A percentile compares a stretch with the other conserved stretches of the same genome.
Conservation (phyloP, 2,888 invertebrate species). For the Yponomeuta sedellus region DNA sequence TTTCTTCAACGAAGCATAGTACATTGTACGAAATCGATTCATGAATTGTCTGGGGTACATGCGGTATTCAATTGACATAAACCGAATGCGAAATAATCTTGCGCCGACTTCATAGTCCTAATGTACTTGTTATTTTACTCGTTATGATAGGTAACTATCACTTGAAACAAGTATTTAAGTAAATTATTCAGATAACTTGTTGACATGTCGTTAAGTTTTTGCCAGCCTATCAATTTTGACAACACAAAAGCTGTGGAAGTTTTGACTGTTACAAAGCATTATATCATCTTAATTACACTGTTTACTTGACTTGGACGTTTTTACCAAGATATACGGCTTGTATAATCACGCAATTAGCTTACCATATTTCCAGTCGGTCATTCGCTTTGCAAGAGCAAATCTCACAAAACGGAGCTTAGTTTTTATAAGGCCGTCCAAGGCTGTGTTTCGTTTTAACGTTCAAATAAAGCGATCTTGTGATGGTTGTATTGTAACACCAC, state of each 20-base stretch:
- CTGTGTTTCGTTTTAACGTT: not conserved
- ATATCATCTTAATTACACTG: no score
- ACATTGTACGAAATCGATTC: not conserved
- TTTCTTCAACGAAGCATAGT: not conserved
- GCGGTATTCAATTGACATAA: no score
- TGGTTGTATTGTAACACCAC: conserved; percentile 7
- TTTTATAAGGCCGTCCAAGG: not conserved
- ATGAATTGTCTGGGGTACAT: not conserved
- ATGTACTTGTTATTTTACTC: not conserved
- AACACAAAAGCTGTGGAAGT: not conserved
- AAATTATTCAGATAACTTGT: not conserved
- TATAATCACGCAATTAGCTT: no score
- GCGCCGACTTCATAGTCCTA: no score
- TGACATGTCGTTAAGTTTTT: not conserved
- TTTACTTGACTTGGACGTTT: not conserved
- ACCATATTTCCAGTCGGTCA: no score
- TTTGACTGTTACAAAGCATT: not conserved
- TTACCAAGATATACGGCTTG: no score
- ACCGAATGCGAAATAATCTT: no score
- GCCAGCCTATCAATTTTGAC: not conserved
- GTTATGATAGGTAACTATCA: not conserved
- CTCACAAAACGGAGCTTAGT: not conserved
- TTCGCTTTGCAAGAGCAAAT: not conserved
- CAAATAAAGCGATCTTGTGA: not conserved
- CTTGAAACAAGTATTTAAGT: not conserved